Evolutionary conservation across 2,888 invertebrate genomes (phyloP), one percentile per base, ranked within the genome.

Genomic region (Oxycera nigricornis): DNA sequence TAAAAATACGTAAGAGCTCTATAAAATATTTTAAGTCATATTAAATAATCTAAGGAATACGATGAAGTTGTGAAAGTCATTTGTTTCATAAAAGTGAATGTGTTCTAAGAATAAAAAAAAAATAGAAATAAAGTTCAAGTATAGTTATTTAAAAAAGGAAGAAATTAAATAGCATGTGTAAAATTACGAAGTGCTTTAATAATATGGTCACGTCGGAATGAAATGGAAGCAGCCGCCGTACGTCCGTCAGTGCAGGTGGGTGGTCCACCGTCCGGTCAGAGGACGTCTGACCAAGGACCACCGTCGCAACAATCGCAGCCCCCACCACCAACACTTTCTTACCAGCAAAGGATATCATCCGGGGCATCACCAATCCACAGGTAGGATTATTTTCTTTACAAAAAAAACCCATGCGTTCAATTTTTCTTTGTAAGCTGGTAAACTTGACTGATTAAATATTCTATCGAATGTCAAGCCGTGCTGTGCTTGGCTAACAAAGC

Each of bases 141-240:
- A 31, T 26, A 61, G 61, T 61, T 17, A 26, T 61, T 31, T 28
- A 55, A 55, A 14, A 65, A 65, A 52, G 28, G 24, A 62, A 35
- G 28, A 74, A 26, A 73, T 14, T 39, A 72, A 61, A 22, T 22
- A 72, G 24, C 22, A 73, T n/a, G 20, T 24, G 30, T 55, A 65
- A 74, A 75, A 52, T 76, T 65, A 76, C 74, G 74, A 68, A 57
- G 75, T 76, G 76, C 76, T 74, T 77, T 76, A 41, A 73, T 75
- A 73, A 76, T 75, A 78, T 79, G 78, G 83, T 79, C 76, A 79
- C 82, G 84, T 84, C 85, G 85, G 85, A 85, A 85, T 85, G 85
- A 85, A 84, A 85, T 85, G 85, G 85, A 85, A 85, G 85, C 85
- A 84, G 85, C 85, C 82, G 85, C 85, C 82, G 84, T 85, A 81